phyloP scores from a whole-genome alignment of 1,140 invertebrate genomes.

The Pseudomyrmex concolor region DNA sequence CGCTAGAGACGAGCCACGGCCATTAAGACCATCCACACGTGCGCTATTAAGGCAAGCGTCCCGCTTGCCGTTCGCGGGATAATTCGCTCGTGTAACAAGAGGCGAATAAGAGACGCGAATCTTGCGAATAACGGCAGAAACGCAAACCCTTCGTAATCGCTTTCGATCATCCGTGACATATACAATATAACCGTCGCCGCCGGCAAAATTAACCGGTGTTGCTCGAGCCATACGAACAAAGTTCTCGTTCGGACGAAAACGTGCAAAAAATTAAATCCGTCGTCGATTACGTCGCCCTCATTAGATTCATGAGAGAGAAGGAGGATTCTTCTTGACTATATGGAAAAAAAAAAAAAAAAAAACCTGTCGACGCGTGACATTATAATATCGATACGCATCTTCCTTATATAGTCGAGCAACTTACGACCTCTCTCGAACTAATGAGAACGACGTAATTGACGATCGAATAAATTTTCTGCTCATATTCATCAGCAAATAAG shows the following conservation, averaged over 20 bases:
- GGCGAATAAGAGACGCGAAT: slow-evolving; percentile 50
- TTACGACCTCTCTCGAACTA: neutral
- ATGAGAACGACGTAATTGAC: neutral
- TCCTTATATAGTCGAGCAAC: neutral
- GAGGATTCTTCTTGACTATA: neutral
- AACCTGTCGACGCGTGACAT: neutral
- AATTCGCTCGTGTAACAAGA: slow-evolving; percentile 62
- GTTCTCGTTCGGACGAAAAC: neutral
- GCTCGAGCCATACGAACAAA: neutral
- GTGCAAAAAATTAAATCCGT: slow-evolving; percentile 38
- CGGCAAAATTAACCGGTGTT: slow-evolving; percentile 38
- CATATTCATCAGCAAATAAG: neutral
- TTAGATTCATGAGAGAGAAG: neutral
- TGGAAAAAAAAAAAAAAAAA: neutral
- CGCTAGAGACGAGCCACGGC: slow-evolving; percentile 28
- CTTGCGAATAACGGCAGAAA: slow-evolving; percentile 50
- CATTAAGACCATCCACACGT: slow-evolving; percentile 51
- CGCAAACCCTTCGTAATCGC: slow-evolving; percentile 21
- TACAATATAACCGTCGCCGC: slow-evolving; percentile 3
- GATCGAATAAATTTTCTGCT: slow-evolving; percentile 6
- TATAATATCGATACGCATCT: neutral
- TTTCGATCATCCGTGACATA: slow-evolving; percentile 43
- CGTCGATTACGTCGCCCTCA: slow-evolving; percentile 17
- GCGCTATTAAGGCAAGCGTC: slow-evolving; percentile 29
- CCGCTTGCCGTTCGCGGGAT: slow-evolving; percentile 8